Base-by-base conservation (phyloP, 2,888 invertebrate genomes). In the Nemotelus nigrinus region DNA sequence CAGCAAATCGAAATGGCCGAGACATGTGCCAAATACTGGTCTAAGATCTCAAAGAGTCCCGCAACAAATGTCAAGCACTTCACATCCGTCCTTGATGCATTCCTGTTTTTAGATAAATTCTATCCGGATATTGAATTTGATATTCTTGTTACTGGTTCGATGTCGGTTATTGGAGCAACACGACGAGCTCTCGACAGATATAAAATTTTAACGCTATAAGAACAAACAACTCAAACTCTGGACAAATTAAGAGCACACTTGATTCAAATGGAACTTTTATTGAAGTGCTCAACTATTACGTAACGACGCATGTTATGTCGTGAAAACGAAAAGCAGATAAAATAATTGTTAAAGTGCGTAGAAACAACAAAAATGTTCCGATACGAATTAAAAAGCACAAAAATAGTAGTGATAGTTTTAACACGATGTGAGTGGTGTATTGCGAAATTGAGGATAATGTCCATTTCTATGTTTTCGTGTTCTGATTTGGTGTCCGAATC, bases 81-180 rank as follows among this genome's bases (percentile, higher is more conserved):
- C 78, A 78, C 63, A 3, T 82, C 83, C 3, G 78, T 86, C 2
- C 74, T 81, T 39, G 83, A 85, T 57, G 82, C 81, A 7, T 83
- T 84, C 2, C 25, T 77, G 0, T 80, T 81, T 53, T 76, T 84
- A 25, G 81, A 82, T 0, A 4, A 53, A 0, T 78, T 79, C n/a
- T 83, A 80, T 50, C 71, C 58, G 60, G 72, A 80, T 1, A 79
- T 80, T 2, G 80, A 82, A n/a, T 60, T 85, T 75, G 86, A 88
- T 81, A 88, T 96, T 44, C 88, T 96, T 57, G 90, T 96, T 0
- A 96, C 96, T 0, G 96, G 96, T 3, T 96, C 96, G 60, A 87
- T 97, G 77, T 94, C 96, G 88, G 88, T 97, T 77, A 91, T 96
- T 72, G 96, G 96, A 0, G 92, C 93, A 7, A 90, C 83, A 8